Evolutionary conservation across 2,797 vertebrate genomes (phyloP).

Genomic region (Luscinia luscinia): DNA sequence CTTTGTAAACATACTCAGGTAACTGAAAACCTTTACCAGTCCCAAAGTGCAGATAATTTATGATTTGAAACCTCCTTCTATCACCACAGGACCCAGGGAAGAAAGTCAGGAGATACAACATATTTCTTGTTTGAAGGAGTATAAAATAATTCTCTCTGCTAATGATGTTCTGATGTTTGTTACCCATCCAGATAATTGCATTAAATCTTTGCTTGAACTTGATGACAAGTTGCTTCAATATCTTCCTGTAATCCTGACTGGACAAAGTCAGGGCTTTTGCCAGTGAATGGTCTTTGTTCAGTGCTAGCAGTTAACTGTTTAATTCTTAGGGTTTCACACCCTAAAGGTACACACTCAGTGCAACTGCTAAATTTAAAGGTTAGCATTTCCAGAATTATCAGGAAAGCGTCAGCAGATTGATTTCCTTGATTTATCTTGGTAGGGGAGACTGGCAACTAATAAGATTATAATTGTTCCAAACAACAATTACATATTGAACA

Average conservation of each 20-base stretch:
- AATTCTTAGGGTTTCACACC: neutral
- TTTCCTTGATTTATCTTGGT: constrained; percentile 49
- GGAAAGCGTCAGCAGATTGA: constrained; percentile 31
- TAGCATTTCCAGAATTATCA: neutral
- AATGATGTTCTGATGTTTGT: constrained; percentile 7
- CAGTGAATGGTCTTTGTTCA: constrained; percentile 17
- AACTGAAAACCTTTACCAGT: constrained; percentile 37
- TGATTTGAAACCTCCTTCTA: constrained; percentile 7
- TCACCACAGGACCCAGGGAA: constrained; percentile 14
- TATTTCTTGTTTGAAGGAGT: constrained; percentile 24
- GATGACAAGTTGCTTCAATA: constrained; percentile 37
- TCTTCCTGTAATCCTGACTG: constrained; percentile 22
- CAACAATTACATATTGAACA: constrained; percentile 25
- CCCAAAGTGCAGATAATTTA: constrained; percentile 25
- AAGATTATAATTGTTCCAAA: constrained; percentile 38
- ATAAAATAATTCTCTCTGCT: neutral
- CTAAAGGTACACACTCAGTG: neutral
- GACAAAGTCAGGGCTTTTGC: neutral
- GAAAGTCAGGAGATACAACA: neutral
- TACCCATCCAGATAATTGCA: constrained; percentile 34
- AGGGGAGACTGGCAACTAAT: constrained; percentile 6
- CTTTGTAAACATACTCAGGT: constrained; percentile 12
- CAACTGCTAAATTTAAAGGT: neutral
- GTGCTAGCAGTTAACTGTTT: constrained; percentile 10
- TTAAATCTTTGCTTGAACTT: constrained; percentile 55